Conservation (phyloP, 2,888 invertebrate genomes). For the Phyto melanocephala region DNA sequence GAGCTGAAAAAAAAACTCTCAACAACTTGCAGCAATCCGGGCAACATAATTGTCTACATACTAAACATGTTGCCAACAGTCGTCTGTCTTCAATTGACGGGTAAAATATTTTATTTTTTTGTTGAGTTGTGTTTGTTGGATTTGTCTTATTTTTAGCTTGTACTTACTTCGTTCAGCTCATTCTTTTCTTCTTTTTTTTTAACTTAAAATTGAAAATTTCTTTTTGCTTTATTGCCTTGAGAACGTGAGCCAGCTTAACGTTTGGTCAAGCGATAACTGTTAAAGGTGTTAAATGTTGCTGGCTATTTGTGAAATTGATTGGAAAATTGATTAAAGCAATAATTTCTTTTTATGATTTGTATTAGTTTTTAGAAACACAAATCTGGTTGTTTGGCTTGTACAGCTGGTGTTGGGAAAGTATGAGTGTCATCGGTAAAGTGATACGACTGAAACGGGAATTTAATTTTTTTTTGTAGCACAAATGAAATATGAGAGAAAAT, state of each 20-base stretch:
- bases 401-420: neutral
- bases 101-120: neutral
- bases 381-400: neutral
- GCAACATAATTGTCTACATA: neutral
- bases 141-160: constrained; percentile 38
- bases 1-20: neutral
- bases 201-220: constrained; percentile 24
- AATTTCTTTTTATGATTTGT: constrained; percentile 9
- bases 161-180: neutral
- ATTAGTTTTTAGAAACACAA: neutral
- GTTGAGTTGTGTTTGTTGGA: neutral
- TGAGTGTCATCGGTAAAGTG: neutral
- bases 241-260: constrained; percentile 50
- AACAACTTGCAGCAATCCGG: neutral
- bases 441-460: too few species aligned
- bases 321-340: constrained; percentile 46
- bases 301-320: constrained; percentile 55
- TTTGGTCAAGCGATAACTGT: constrained; percentile 52
- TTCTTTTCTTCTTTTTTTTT: neutral
- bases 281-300: constrained; percentile 49
- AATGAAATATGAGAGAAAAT: too few species aligned
- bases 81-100: neutral
- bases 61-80: neutral
- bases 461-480: too few species aligned
- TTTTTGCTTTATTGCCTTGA: constrained; percentile 7